A percentile compares a stretch with the other conserved stretches of the same genome.
Evolutionary conservation across 2,888 invertebrate genomes (phyloP).

Genomic region (Aleiodes leptofemur): DNA sequence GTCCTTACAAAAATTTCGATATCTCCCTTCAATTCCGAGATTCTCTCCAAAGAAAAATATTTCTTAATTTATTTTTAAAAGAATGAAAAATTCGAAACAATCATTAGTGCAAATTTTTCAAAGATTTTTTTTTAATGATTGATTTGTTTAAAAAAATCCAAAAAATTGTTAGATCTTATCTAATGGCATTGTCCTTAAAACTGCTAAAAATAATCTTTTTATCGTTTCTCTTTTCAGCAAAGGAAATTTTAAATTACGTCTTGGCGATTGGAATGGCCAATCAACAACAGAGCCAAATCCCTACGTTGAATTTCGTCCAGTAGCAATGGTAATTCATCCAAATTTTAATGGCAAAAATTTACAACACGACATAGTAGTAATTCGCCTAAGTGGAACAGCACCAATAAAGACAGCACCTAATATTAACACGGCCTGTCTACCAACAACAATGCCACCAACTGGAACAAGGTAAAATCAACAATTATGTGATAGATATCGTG

Average conservation of each 20-base stretch:
- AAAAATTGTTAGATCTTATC: too few relatives aligned
- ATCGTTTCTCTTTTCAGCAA: constrained; percentile 35
- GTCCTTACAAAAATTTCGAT: too few relatives aligned
- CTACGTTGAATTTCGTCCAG: constrained; percentile 80
- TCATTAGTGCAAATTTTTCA: too few relatives aligned
- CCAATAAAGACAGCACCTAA: constrained; percentile 70
- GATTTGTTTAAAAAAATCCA: too few relatives aligned
- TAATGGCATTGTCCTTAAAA: too few relatives aligned
- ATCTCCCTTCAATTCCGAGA: too few relatives aligned
- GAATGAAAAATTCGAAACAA: too few relatives aligned
- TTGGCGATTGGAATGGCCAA: constrained; percentile 87
- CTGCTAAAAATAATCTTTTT: constrained; percentile 18
- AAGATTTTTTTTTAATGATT: too few relatives aligned
- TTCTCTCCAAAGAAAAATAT: too few relatives aligned
- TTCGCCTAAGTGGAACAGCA: constrained; percentile 79
- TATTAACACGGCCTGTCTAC: constrained; percentile 77
- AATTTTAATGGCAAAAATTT: constrained; percentile 84
- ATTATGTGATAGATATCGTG: background rate
- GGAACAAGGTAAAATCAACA: constrained; percentile 58
- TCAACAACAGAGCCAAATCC: constrained; percentile 81
- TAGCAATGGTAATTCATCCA: constrained; percentile 80
- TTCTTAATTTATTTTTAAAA: too few relatives aligned
- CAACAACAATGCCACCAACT: constrained; percentile 69
- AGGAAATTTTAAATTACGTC: constrained; percentile 80
- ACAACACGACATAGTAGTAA: constrained; percentile 88